A percentile compares a stretch with the other conserved stretches of the same genome.
Evolutionary conservation across 2,113 vertebrate genomes (phyloP).

Genomic region (Indri indri): DNA sequence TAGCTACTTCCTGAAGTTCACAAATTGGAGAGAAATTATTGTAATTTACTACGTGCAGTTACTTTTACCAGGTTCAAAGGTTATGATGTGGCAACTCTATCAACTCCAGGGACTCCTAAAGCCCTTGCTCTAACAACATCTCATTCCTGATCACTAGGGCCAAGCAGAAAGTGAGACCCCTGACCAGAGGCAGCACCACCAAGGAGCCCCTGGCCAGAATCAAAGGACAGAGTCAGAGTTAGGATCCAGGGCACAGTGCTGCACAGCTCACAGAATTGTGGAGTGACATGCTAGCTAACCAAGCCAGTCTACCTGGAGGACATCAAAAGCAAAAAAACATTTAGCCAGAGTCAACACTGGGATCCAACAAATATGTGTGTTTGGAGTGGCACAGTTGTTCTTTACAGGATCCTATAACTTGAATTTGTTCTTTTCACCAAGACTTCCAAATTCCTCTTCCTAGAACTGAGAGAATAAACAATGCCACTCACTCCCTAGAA

Average conservation of each 20-base stretch:
- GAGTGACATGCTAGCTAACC: neutral
- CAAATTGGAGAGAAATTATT: neutral
- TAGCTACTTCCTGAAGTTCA: constrained; percentile 23
- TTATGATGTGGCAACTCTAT: neutral
- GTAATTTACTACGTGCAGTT: neutral
- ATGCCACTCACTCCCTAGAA: neutral
- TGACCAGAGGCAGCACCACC: neutral
- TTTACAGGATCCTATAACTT: neutral
- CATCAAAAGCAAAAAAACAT: neutral
- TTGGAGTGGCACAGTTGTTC: neutral
- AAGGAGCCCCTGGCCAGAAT: neutral
- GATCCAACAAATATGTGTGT: neutral
- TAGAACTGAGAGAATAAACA: neutral
- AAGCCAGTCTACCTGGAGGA: neutral
- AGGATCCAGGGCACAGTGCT: neutral
- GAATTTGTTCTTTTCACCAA: neutral
- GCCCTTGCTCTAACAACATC: neutral
- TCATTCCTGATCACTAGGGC: neutral
- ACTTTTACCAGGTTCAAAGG: neutral
- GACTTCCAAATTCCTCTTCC: neutral
- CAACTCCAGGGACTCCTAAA: neutral
- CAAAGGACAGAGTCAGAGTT: neutral
- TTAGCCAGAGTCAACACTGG: neutral
- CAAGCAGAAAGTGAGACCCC: neutral
- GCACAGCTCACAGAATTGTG: neutral